phyloP scores from a whole-genome alignment of 2,888 invertebrate species.

The Heliconius ethilla region DNA sequence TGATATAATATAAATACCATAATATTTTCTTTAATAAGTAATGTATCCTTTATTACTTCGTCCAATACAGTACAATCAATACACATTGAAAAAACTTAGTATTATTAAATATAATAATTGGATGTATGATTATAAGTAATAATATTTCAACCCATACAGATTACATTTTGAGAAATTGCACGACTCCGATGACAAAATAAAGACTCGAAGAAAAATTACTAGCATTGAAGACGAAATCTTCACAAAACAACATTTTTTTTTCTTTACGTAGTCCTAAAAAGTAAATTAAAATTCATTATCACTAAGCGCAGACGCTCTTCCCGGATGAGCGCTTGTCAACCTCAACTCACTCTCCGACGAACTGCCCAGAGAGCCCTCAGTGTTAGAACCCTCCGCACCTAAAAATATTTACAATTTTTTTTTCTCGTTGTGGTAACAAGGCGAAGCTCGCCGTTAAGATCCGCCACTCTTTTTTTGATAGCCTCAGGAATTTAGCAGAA shows the following conservation, averaged over 20 bases:
- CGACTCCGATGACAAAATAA: background rate
- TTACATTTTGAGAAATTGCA: too few relatives aligned
- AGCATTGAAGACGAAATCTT: background rate
- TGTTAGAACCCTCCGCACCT: constrained; percentile 44
- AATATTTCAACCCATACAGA: too few relatives aligned
- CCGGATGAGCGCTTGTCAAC: constrained; percentile 62
- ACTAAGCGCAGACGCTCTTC: constrained; percentile 63
- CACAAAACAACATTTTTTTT: background rate
- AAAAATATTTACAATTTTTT: background rate
- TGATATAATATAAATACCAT: too few relatives aligned
- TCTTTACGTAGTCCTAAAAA: background rate
- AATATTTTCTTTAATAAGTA: too few relatives aligned
- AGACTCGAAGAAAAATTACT: background rate
- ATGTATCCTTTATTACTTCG: background rate
- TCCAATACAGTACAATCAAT: background rate
- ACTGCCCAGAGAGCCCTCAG: constrained; percentile 68
- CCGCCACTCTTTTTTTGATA: too few relatives aligned
- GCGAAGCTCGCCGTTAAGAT: too few relatives aligned
- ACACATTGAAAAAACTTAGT: too few relatives aligned
- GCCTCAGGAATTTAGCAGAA: too few relatives aligned
- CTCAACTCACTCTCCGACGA: constrained; percentile 77
- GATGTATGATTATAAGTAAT: too few relatives aligned
- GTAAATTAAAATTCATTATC: constrained; percentile 75
- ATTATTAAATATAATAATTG: too few relatives aligned
- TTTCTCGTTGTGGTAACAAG: too few relatives aligned